Evolutionary conservation across 2,113 vertebrate genomes (phyloP).

Genomic region (Podarcis cretensis): DNA sequence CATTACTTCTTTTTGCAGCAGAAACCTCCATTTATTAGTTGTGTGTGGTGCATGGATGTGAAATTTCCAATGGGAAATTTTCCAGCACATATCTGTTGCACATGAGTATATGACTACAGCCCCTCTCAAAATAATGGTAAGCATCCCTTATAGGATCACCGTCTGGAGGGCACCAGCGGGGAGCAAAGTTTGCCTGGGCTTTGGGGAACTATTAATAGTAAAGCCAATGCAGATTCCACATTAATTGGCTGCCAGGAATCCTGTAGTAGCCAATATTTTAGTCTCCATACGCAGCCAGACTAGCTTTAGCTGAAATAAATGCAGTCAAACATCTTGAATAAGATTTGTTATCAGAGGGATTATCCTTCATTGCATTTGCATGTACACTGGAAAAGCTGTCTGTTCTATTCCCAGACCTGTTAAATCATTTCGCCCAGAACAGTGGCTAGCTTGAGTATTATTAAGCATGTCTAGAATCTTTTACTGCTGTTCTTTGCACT

Average conservation of each 20-base stretch:
- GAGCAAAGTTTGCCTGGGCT: background rate
- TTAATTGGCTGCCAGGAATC: background rate
- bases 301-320: conserved; percentile 10
- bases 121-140: background rate
- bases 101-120: background rate
- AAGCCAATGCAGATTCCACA: background rate
- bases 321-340: background rate
- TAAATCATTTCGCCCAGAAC: conserved; percentile 13
- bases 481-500: background rate
- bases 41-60: no score
- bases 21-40: background rate
- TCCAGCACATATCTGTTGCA: background rate
- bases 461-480: conserved; percentile 10
- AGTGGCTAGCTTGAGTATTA: background rate
- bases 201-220: background rate
- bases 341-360: background rate
- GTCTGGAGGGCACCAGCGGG: background rate
- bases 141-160: background rate
- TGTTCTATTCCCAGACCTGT: conserved; percentile 17
- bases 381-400: background rate
- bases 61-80: background rate
- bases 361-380: background rate
- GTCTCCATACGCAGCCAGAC: background rate
- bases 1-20: background rate
- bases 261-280: background rate